Conservation (phyloP, 2,797 vertebrate genomes). For the Hirundo rustica region DNA sequence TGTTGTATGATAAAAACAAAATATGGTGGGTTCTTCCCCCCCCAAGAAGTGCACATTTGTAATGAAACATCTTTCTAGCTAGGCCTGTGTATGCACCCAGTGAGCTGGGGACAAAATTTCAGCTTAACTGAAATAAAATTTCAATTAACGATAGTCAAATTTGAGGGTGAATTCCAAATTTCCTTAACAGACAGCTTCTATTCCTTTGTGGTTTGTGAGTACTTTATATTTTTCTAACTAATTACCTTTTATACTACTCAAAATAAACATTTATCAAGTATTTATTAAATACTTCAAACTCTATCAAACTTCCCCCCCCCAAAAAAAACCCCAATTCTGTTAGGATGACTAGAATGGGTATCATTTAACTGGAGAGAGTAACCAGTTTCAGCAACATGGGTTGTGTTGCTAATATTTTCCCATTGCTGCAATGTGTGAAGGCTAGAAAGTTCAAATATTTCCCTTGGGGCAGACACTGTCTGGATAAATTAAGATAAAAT, state of each 20-base stretch:
- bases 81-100: not conserved
- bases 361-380: constrained; percentile 39
- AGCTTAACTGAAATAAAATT: not conserved
- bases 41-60: not conserved
- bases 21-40: fast-evolving
- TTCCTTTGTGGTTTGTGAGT: not conserved
- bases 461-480: constrained; percentile 56
- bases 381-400: constrained; percentile 19
- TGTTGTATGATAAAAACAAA: not conserved
- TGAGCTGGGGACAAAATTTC: not conserved
- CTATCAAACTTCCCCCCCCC: not conserved
- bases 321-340: not conserved
- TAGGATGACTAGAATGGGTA: not conserved
- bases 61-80: not conserved
- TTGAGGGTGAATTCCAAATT: constrained; percentile 46
- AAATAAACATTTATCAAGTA: not conserved
- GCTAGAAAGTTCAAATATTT: constrained; percentile 60
- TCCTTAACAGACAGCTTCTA: not conserved
- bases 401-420: constrained; percentile 49
- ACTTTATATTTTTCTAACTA: not conserved
- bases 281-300: not conserved
- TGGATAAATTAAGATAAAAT: constrained; percentile 61
- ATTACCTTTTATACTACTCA: not conserved
- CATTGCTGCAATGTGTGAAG: constrained; percentile 48
- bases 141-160: not conserved